These are phyloP conservation scores for Nemopilema nomurai DNA, from an alignment of 30 jellyfish, hydroid and myxozoan species.

Conservation along the genomic window DNA sequence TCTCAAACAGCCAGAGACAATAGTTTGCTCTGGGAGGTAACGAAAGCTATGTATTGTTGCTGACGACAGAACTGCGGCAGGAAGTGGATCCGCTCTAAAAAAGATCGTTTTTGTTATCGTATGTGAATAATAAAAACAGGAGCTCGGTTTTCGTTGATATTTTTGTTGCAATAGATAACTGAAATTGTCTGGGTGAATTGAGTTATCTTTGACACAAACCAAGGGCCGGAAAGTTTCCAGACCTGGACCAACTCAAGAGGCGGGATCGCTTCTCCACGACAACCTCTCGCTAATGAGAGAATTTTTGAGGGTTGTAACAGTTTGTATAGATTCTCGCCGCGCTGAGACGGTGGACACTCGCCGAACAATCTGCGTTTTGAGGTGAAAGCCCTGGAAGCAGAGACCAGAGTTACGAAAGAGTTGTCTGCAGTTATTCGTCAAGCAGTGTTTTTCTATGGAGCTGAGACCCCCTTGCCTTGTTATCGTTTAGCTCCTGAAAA, in stretches of 20 bases:
- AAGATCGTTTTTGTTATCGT: constrained; percentile 17
- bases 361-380: neutral
- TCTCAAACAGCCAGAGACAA: constrained; percentile 20
- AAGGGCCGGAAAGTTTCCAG: neutral
- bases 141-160: neutral
- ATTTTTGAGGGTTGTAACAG: neutral
- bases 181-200: neutral
- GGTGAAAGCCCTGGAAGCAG: neutral
- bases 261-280: neutral
- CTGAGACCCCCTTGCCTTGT: neutral
- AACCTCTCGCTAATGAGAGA: neutral
- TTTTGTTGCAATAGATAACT: neutral
- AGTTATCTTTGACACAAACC: neutral
- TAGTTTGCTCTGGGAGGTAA: constrained; percentile 1
- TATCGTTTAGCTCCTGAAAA: neutral
- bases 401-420: neutral
- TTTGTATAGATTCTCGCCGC: neutral
- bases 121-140: neutral
- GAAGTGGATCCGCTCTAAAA: constrained; percentile 14
- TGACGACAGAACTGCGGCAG: constrained; percentile 4
- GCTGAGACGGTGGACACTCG: neutral
- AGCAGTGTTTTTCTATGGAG: neutral
- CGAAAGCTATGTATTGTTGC: constrained; percentile 15
- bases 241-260: neutral
- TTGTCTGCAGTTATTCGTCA: neutral